Percentiles rank a stretch among this genome's conserved stretches.
Evolutionary conservation across 2,888 invertebrate genomes (phyloP).

Genomic region (Brassicogethes aeneus): DNA sequence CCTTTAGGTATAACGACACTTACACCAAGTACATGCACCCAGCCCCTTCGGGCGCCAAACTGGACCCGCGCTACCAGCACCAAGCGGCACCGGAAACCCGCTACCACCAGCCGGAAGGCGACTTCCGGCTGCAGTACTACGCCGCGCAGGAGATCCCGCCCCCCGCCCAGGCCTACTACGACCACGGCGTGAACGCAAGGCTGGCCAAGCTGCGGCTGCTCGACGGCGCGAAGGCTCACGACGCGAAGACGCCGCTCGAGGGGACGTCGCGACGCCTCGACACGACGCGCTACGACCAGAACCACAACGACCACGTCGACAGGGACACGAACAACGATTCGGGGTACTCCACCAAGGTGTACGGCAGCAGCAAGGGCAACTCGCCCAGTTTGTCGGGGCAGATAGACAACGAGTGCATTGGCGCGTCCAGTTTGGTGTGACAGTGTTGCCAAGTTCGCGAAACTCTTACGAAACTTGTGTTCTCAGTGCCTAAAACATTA

Average conservation of each 20-base stretch:
- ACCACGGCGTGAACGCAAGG: conserved; percentile 29
- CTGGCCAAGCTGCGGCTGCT: conserved; percentile 36
- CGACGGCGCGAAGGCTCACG: conserved; percentile 24
- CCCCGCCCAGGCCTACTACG: conserved; percentile 20
- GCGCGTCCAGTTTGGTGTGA: conserved; percentile 59
- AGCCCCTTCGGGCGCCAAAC: too few relatives aligned
- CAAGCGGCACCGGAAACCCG: too few relatives aligned
- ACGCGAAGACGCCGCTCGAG: too few relatives aligned
- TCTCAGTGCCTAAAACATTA: too few relatives aligned
- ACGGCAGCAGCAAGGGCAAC: conserved; percentile 68
- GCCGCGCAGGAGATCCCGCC: conserved; percentile 17
- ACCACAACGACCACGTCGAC: conserved; percentile 44
- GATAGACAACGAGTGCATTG: conserved; percentile 36
- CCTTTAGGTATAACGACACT: too few relatives aligned
- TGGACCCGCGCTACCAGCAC: too few relatives aligned
- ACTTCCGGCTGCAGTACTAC: conserved; percentile 17
- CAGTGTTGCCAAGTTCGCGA: too few relatives aligned
- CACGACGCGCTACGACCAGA: too few relatives aligned
- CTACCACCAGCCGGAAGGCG: conserved; percentile 14
- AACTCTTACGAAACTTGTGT: too few relatives aligned
- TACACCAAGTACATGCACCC: too few relatives aligned
- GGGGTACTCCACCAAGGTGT: conserved; percentile 76
- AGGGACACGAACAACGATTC: conserved; percentile 73
- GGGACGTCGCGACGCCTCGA: too few relatives aligned
- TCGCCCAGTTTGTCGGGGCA: conserved; percentile 63